Evolutionary conservation across 2,888 invertebrate species (phyloP).

Genomic region (Iselma pallidipennis): DNA sequence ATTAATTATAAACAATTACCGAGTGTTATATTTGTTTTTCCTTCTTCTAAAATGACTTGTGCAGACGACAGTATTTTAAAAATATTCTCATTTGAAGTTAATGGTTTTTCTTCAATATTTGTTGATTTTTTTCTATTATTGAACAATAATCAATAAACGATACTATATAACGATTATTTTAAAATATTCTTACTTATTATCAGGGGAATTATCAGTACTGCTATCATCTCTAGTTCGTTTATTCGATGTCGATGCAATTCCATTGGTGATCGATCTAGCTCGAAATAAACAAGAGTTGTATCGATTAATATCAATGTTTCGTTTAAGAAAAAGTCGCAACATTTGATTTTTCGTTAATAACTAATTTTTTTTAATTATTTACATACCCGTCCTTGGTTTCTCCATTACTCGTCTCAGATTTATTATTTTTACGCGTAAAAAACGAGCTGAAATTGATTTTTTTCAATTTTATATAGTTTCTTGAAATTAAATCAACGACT

Average conservation of each 20-base stretch:
- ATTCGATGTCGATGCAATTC: not conserved
- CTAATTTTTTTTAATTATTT: slow-evolving; percentile 1
- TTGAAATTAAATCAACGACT: not conserved
- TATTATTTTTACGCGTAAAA: slow-evolving; percentile 11
- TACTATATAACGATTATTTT: not conserved
- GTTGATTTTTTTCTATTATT: not conserved
- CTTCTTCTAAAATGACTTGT: not conserved
- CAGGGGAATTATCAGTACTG: slow-evolving; percentile 12
- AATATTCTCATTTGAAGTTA: not conserved
- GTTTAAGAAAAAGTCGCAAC: slow-evolving; percentile 4
- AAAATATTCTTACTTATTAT: slow-evolving; percentile 9
- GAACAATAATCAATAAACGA: not conserved
- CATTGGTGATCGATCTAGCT: slow-evolving; percentile 11
- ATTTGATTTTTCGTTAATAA: slow-evolving; percentile 10
- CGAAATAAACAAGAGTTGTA: slow-evolving; percentile 14
- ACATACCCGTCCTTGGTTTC: slow-evolving; percentile 15
- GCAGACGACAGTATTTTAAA: not conserved
- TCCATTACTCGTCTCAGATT: slow-evolving; percentile 4
- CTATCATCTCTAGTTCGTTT: slow-evolving; percentile 7
- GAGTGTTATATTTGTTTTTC: not conserved
- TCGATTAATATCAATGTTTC: slow-evolving; percentile 1
- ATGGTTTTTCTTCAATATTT: not conserved
- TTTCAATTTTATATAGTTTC: not conserved
- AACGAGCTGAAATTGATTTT: slow-evolving; percentile 16
- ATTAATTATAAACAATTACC: not conserved